Evolutionary conservation across 1,140 invertebrate species (phyloP), one percentile per base, ranked within the genome.

Genomic region (Saxidomus purpurata): DNA sequence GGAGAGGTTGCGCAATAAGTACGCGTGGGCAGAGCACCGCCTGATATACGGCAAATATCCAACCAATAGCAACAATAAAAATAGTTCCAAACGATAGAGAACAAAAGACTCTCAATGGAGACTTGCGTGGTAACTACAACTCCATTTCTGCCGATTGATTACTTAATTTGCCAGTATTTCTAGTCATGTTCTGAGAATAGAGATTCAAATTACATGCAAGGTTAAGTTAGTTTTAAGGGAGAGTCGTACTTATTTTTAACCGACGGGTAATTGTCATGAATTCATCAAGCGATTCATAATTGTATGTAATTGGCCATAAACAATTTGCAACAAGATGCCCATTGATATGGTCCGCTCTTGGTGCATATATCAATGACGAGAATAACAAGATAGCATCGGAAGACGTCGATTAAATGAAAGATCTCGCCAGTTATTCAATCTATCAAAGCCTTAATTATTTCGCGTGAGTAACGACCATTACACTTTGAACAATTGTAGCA

Each of bases 351-450:
- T 28, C 47, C 36, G 36, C 84, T 86, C 84, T 19, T 40, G 8
- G 49, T 86, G 47, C 47, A 86, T 86, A 76, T 59, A 86, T 77
- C 84, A 47, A 71, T 74, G 52, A 86, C 84, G 63, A 43, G 59
- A 77, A n/a, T 40, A 43, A 3, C 28, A n/a, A 36, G 71, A 74
- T 86, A 77, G 15, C 36, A 77, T 76, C 84, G n/a, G 8, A 11
- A 38, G 22, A 47, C 15, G 22, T 34, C 40, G 43, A 47, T 61
- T 82, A 40, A 82, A 82, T 63, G 40, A 43, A 59, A 43, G 49
- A 67, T 43, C 22, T 82, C 61, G n/a, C 6, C 22, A 40, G 36
- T 82, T 40, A 47, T 11, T 22, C 80, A 63, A 82, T 82, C 19
- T 19, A 82, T 82, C 80, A 82, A 82, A 63, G 49, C 9, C 22